These are phyloP conservation scores for Pseudanteris insignis DNA, from an alignment of 2,888 invertebrate genomes.

Conservation along the genomic window DNA sequence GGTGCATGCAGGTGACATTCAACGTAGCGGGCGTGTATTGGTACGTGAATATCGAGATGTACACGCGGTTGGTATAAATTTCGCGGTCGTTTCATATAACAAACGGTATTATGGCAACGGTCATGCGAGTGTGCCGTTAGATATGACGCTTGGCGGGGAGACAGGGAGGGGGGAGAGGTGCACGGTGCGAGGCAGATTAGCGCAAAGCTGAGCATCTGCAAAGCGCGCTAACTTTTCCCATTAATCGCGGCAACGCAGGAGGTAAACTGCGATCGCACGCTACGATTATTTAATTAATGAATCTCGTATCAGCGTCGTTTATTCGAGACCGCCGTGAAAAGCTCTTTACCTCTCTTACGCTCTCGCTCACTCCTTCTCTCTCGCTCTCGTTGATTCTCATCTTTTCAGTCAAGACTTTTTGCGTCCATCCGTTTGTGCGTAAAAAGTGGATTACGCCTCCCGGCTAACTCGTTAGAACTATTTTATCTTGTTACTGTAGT, in stretches of 20 bases:
- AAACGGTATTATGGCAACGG: constrained; percentile 46
- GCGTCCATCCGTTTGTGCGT: constrained; percentile 19
- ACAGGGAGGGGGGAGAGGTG: background rate
- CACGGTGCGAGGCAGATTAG: background rate
- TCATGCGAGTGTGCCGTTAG: constrained; percentile 42
- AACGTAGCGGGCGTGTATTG: too few species aligned
- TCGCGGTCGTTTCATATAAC: constrained; percentile 46
- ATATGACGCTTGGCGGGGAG: constrained; percentile 8
- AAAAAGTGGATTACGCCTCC: constrained; percentile 19
- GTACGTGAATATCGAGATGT: constrained; percentile 42
- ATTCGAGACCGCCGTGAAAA: constrained; percentile 23
- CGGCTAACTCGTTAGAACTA: constrained; percentile 20
- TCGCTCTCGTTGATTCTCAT: constrained; percentile 17
- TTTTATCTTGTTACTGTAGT: constrained; percentile 28
- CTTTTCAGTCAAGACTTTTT: constrained; percentile 27
- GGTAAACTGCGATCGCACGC: constrained; percentile 37
- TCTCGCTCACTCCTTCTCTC: too few species aligned
- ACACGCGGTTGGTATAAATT: constrained; percentile 46
- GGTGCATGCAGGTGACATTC: too few species aligned
- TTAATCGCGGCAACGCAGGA: constrained; percentile 40
- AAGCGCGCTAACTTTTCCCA: constrained; percentile 44
- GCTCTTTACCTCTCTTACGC: constrained; percentile 6
- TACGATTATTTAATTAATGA: constrained; percentile 46
- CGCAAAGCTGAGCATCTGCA: constrained; percentile 36
- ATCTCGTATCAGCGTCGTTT: constrained; percentile 35